A percentile compares a stretch with the other conserved stretches of the same genome.
These are phyloP conservation scores for Ylistrum balloti DNA, from an alignment of 1,140 invertebrate genomes.

Conservation along the genomic window DNA sequence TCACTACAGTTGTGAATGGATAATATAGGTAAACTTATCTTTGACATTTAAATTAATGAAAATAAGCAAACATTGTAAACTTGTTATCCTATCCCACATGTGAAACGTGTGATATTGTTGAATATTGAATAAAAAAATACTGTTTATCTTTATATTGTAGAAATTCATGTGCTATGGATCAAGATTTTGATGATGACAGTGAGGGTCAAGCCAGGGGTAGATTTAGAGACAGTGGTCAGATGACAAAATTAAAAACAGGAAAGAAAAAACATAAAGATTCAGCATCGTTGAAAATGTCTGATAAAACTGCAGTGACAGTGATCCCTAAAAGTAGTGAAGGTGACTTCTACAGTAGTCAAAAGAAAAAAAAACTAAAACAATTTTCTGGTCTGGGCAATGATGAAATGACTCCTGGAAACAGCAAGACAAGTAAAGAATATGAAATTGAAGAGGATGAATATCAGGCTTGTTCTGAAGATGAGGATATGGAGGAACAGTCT, in stretches of 20 bases:
- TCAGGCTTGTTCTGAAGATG: constrained; percentile 26
- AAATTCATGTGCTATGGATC: not conserved
- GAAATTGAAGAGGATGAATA: constrained; percentile 45
- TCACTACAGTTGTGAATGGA: too few relatives aligned
- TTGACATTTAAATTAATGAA: too few relatives aligned
- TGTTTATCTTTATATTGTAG: not conserved
- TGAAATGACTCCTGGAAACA: not conserved
- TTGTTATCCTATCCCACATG: too few relatives aligned
- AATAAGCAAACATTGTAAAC: too few relatives aligned
- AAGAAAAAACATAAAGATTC: not conserved
- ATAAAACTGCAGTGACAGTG: not conserved
- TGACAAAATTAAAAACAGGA: not conserved
- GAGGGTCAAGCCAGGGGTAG: not conserved
- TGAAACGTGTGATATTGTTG: too few relatives aligned
- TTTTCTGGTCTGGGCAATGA: constrained; percentile 11
- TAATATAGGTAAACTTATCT: too few relatives aligned
- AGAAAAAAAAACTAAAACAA: not conserved
- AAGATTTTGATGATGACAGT: not conserved
- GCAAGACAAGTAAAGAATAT: not conserved
- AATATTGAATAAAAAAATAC: too few relatives aligned
- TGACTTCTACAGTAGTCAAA: constrained; percentile 19
- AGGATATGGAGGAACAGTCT: constrained; percentile 52
- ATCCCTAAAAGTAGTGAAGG: not conserved
- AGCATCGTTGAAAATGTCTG: not conserved
- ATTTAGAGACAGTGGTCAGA: not conserved